phyloP scores from a whole-genome alignment of 2,797 vertebrate genomes.

The Enteromius trimaculatus region DNA sequence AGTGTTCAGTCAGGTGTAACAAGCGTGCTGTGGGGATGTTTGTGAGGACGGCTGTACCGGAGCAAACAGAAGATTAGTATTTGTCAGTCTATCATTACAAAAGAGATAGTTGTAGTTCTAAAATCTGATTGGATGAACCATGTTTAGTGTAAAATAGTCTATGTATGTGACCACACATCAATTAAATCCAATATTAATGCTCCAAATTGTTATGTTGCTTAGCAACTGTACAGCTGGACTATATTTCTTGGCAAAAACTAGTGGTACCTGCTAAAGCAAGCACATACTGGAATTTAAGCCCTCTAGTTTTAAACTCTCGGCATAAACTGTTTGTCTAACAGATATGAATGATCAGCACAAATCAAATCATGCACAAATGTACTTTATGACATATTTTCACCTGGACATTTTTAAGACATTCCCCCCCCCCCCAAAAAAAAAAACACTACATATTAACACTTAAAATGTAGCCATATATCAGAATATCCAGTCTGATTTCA shows the following conservation, averaged over 20 bases:
- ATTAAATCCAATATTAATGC: background rate
- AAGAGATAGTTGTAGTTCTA: background rate
- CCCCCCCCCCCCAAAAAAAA: too few species aligned
- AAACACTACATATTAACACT: too few species aligned
- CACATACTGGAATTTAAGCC: background rate
- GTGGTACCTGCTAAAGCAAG: slow-evolving; percentile 1
- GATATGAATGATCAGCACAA: background rate
- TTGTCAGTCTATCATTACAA: slow-evolving; percentile 15
- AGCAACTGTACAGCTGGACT: slow-evolving; percentile 7
- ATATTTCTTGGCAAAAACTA: background rate
- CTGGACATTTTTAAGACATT: background rate
- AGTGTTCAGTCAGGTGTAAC: slow-evolving; percentile 57
- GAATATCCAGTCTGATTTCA: too few species aligned
- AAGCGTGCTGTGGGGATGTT: slow-evolving; percentile 29
- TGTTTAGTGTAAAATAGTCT: background rate
- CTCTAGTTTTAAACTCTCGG: background rate
- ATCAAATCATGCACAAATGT: background rate
- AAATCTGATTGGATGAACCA: background rate
- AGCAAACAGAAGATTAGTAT: slow-evolving; percentile 43
- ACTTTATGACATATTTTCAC: background rate
- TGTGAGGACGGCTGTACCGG: slow-evolving; percentile 28
- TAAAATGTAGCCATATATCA: too few species aligned
- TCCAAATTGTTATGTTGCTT: slow-evolving; percentile 7
- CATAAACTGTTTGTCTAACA: background rate
- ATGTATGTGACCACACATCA: background rate